Percentiles rank a stretch among this genome's conserved stretches.
These are phyloP conservation scores for Oophaga pumilio DNA, from an alignment of 2,113 vertebrate species.

Conservation along the genomic window DNA sequence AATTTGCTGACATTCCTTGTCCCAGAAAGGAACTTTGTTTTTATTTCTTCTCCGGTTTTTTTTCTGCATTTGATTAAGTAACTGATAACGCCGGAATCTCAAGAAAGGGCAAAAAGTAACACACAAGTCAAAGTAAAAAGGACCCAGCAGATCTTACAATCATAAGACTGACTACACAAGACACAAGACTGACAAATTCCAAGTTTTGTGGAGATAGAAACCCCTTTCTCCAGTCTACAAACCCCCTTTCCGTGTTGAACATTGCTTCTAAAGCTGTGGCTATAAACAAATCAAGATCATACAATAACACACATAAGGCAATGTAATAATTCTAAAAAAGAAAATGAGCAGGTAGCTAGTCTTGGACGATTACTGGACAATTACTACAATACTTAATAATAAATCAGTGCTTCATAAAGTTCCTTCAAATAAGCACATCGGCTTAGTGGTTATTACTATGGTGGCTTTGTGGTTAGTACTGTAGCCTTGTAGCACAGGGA, in stretches of 20 bases:
- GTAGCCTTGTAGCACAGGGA: too few species aligned
- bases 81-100: neutral
- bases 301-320: neutral
- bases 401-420: too few species aligned
- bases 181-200: neutral
- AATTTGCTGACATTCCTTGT: constrained; percentile 10
- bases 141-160: neutral
- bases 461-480: too few species aligned
- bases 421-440: too few species aligned
- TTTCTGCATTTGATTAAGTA: neutral
- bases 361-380: too few species aligned
- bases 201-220: neutral
- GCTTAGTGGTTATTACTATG: too few species aligned
- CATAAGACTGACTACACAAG: neutral
- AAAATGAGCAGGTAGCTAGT: too few species aligned
- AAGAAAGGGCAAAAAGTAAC: neutral
- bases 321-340: neutral
- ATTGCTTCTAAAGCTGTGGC: neutral
- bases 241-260: neutral
- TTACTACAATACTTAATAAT: too few species aligned
- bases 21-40: neutral
- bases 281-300: neutral
- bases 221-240: neutral
- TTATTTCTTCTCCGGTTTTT: neutral
- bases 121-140: neutral